A percentile compares a stretch with the other conserved stretches of the same genome.
Conservation (phyloP, 2,888 invertebrate genomes). For the Bhutanitis thaidina region DNA sequence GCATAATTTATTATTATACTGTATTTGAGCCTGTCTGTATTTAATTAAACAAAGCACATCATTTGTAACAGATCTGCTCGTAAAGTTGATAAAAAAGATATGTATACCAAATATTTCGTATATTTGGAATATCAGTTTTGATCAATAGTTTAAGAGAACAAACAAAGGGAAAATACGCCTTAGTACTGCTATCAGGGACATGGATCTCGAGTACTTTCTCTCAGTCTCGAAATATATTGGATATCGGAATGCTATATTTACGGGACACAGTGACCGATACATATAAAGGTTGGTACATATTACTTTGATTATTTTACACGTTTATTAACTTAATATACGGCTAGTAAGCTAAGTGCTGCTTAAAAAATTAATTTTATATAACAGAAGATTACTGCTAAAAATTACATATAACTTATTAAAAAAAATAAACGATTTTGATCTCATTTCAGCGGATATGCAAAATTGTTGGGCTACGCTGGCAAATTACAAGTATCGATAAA, state of each 20-base stretch:
- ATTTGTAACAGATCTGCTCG: too few species aligned
- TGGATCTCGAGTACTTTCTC: slow-evolving; percentile 69
- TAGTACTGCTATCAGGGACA: slow-evolving; percentile 56
- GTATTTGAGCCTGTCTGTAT: too few species aligned
- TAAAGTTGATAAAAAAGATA: too few species aligned
- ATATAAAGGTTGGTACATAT: background rate
- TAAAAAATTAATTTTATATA: background rate
- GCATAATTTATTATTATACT: too few species aligned
- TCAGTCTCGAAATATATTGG: slow-evolving; percentile 44
- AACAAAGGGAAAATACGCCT: slow-evolving; percentile 76
- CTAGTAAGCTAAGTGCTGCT: background rate
- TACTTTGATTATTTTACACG: background rate
- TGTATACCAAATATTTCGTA: too few species aligned
- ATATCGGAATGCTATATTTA: slow-evolving; percentile 2
- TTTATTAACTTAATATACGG: background rate
- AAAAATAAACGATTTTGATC: slow-evolving; percentile 15
- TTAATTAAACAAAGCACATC: too few species aligned
- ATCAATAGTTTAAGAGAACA: slow-evolving; percentile 67
- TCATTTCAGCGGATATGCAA: slow-evolving; percentile 22
- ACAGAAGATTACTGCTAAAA: background rate
- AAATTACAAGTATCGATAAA: slow-evolving; percentile 20
- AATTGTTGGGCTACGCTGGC: slow-evolving; percentile 19
- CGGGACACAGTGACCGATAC: background rate
- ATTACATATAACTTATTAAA: slow-evolving; percentile 5
- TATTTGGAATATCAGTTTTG: background rate